phyloP scores from a whole-genome alignment of 2,113 vertebrate species.

The Dendrocopos noguchii region DNA sequence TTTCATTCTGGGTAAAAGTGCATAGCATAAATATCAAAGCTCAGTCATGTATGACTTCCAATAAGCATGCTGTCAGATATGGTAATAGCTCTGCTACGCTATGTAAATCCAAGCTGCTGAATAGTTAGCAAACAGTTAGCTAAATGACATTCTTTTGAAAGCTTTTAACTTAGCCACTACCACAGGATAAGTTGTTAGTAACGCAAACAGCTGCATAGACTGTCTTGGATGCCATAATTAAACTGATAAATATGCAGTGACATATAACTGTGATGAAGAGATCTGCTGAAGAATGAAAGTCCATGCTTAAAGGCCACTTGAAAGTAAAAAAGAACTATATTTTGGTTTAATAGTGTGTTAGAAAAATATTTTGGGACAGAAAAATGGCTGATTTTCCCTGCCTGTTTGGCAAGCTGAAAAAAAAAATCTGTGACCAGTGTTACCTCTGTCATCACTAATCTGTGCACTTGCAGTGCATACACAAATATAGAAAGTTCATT shows the following conservation, averaged over 20 bases:
- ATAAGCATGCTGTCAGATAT: background rate
- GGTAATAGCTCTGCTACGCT: background rate
- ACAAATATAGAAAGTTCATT: background rate
- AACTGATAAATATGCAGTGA: background rate
- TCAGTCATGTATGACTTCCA: background rate
- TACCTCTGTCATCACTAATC: background rate
- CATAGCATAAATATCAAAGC: background rate
- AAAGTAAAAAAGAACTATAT: background rate
- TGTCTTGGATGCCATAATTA: background rate
- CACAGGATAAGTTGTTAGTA: background rate
- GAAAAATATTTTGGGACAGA: slow-evolving; percentile 16
- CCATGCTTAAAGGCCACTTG: background rate
- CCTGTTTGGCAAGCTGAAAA: slow-evolving; percentile 11
- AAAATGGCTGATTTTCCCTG: background rate
- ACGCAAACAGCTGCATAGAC: background rate
- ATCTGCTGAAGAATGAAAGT: background rate
- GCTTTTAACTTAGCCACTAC: background rate
- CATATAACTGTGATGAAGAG: background rate
- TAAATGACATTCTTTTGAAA: background rate
- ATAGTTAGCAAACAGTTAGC: background rate
- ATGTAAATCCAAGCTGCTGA: slow-evolving; percentile 1
- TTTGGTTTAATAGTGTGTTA: slow-evolving; percentile 33
- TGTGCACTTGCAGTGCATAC: background rate
- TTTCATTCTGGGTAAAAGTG: slow-evolving; percentile 10
- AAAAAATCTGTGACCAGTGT: background rate